Evolutionary conservation across 2,113 vertebrate genomes (phyloP), one percentile per base, ranked within the genome.

Genomic region (Tragelaphus imberbis): DNA sequence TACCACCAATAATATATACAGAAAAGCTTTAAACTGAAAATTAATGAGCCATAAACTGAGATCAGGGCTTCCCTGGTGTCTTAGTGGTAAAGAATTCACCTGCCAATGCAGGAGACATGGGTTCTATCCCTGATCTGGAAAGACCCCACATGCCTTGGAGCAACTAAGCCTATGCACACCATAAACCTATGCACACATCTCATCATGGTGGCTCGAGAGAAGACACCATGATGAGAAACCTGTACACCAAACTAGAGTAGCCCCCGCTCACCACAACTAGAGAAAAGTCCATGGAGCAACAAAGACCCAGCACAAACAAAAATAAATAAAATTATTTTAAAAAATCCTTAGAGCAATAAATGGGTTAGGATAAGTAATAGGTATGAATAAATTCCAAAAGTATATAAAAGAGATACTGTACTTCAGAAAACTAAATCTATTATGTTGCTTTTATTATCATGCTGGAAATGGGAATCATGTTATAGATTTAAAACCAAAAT

Each of bases 401-500:
- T 59, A 61, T 36, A 81, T 58, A 87, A 97, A 92, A 87, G 85
- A 86, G 27, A 56, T 71, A n/a, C 1, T 65, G 2, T 21, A 77
- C 15, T 86, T 82, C 15, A 86, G 85, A 79, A 65, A 44, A 53
- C 51, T 51, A 90, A 90, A 93, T 61, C 25, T 71, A 85, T 56
- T 56, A 40, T 30, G 51, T 40, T 91, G 51, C 27, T 49, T 68
- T 81, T 85, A 61, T 88, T 55, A 30, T 40, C 25, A 86, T 63
- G 84, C 33, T 88, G 75, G 96, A 92, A 91, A 94, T 36, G 56
- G 21, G 27, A 95, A 91, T 94, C 36, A 53, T 87, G 51, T 11
- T 30, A 47, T 15, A 86, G 16, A 88, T 75, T 97, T 90, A 86
- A 96, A 97, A 93, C 44, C 33, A 88, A 95, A 94, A 90, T 0